These are phyloP conservation scores for Montipora capitata DNA, from an alignment of 92 coral and sea anemone genomes.

Conservation along the genomic window DNA sequence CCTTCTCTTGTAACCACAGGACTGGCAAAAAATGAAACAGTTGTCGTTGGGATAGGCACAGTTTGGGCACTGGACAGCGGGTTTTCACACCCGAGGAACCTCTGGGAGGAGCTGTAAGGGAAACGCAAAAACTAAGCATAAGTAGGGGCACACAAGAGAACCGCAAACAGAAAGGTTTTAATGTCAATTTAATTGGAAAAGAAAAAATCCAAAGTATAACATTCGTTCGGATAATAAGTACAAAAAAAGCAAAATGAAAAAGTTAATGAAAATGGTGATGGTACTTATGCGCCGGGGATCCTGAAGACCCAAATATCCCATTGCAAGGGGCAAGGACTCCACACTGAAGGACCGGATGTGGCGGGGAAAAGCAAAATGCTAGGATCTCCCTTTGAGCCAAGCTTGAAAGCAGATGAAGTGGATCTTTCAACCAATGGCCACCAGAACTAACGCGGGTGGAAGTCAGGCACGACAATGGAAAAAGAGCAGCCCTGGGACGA, in stretches of 20 bases:
- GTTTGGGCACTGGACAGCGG: slow-evolving; percentile 63
- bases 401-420: slow-evolving; percentile 38
- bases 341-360: background rate
- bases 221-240: background rate
- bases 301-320: slow-evolving; percentile 81
- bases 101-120: slow-evolving; percentile 16
- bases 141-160: slow-evolving; percentile 11
- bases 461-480: slow-evolving; percentile 67
- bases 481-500: slow-evolving; percentile 26
- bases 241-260: slow-evolving; percentile 6
- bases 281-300: no score
- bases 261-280: background rate
- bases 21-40: slow-evolving; percentile 65
- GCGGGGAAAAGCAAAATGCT: slow-evolving; percentile 61
- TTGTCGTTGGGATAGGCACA: slow-evolving; percentile 68
- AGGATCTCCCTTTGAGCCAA: slow-evolving; percentile 56
- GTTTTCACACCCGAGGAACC: slow-evolving; percentile 68
- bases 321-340: slow-evolving; percentile 59
- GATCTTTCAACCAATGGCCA: slow-evolving; percentile 58
- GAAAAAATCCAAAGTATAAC: slow-evolving; percentile 12
- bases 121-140: background rate
- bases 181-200: no score
- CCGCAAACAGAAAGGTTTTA: slow-evolving; percentile 10
- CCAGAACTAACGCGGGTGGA: slow-evolving; percentile 58
- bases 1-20: slow-evolving; percentile 63